Base-by-base conservation (phyloP, 2,113 vertebrate species). In the Camelus bactrianus region DNA sequence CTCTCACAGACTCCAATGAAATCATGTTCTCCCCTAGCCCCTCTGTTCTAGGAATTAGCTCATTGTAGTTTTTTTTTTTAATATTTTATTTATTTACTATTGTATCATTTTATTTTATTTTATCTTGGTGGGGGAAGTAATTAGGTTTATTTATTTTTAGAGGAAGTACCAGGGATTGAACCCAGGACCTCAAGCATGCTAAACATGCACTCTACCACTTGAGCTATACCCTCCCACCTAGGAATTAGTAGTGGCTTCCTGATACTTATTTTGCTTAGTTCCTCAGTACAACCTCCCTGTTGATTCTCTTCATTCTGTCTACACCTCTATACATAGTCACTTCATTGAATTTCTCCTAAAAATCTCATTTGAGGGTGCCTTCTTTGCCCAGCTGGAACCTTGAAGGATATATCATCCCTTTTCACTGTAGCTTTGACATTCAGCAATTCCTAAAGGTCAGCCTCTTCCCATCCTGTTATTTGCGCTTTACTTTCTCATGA, bases 401-500 rank as follows among this genome's bases (percentile, higher is more conserved):
- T 32, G 1, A 75, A 46, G 42, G 56, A 72, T 26, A 6, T 2
- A 42, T 22, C 65, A 26, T 3, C 16, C 8, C 38, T 89, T 73
- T 93, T 56, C n/a, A 7, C 35, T 2, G 0, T 67, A 38, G 32
- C 32, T 94, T 50, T 89, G 60, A 91, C 72, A 75, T 89, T 93
- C 35, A 70, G 54, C n/a, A 77, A 48, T 67, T 82, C 75, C 58
- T 77, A 62, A 96, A 93, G n/a, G 46, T 89, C 81, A 83, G 28
- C 4, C 15, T 87, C 46, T 50, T 82, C n/a, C 15, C 13, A 24
- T 52, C 35, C 28, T 91, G 42, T 62, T 82, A 65, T 86, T 94
- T 95, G 65, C 92, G 30, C 52, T 93, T 95, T 62, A 7, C 26
- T 77, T 87, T 95, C 42, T 84, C 32, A 46, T 64, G n/a, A 89